These are phyloP conservation scores for Tragopan temminckii DNA, from an alignment of 2,797 vertebrate genomes.

Conservation along the genomic window DNA sequence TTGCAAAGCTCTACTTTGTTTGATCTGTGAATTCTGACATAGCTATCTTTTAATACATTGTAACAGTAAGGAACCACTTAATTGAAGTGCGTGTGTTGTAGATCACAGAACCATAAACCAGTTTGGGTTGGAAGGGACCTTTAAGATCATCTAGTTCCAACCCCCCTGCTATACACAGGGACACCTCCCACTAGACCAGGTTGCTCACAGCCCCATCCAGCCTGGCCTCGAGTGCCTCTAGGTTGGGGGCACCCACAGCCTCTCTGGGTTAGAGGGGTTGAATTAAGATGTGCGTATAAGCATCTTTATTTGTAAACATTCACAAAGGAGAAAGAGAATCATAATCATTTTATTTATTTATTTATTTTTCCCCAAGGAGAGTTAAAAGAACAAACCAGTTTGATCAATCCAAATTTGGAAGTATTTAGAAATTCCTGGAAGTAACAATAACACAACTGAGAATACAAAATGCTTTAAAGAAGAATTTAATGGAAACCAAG, in stretches of 20 bases:
- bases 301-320: slow-evolving; percentile 9
- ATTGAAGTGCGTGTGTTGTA: not conserved
- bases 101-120: not conserved
- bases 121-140: too few relatives aligned
- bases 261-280: too few relatives aligned
- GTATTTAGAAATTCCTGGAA: slow-evolving; percentile 66
- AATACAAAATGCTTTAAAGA: slow-evolving; percentile 67
- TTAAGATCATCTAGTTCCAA: too few relatives aligned
- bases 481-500: slow-evolving; percentile 61
- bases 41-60: not conserved
- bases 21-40: slow-evolving; percentile 17
- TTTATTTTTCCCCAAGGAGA: not conserved
- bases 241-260: too few relatives aligned
- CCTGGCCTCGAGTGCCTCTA: too few relatives aligned
- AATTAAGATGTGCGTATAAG: not conserved
- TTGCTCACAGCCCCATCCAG: too few relatives aligned
- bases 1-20: not conserved
- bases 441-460: slow-evolving; percentile 49
- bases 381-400: not conserved
- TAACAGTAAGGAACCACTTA: not conserved
- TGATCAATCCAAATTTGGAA: slow-evolving; percentile 59
- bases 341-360: not conserved
- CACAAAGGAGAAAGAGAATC: not conserved
- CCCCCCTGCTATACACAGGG: too few relatives aligned
- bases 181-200: too few relatives aligned